Evolutionary conservation across 2,797 vertebrate genomes (phyloP).

Genomic region (Choloepus didactylus): DNA sequence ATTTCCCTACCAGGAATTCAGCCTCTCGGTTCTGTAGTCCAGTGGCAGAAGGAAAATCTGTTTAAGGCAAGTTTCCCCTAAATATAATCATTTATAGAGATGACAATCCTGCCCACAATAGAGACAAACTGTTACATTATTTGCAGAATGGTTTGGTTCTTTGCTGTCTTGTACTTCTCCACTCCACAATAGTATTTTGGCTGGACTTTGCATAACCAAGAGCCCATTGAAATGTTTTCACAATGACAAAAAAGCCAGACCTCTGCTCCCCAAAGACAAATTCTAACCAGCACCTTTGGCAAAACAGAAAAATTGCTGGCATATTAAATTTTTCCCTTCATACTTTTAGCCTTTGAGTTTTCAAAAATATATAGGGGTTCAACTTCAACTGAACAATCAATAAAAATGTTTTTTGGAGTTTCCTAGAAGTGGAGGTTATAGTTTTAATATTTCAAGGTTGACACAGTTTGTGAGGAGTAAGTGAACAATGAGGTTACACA

Average conservation of each 20-base stretch:
- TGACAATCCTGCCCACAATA: background rate
- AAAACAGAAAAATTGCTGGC: background rate
- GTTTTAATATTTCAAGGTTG: background rate
- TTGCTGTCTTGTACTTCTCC: background rate
- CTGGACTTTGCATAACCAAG: background rate
- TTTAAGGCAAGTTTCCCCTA: background rate
- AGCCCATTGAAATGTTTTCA: background rate
- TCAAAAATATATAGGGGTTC: background rate
- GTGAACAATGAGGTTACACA: background rate
- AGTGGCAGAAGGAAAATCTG: slow-evolving; percentile 17
- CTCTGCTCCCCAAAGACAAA: background rate
- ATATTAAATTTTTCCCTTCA: background rate
- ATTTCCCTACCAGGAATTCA: background rate
- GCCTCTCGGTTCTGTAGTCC: background rate
- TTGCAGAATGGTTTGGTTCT: background rate
- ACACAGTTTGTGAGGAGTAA: background rate
- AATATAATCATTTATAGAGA: background rate
- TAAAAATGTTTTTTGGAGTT: background rate
- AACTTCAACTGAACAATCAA: background rate
- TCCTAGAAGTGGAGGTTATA: background rate
- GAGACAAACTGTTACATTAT: background rate
- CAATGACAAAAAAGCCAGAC: background rate
- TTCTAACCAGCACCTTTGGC: background rate
- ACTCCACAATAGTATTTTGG: background rate
- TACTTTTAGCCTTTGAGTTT: background rate